Conservation (phyloP, 2,797 vertebrate species). For the Malacoctenus gilli region DNA sequence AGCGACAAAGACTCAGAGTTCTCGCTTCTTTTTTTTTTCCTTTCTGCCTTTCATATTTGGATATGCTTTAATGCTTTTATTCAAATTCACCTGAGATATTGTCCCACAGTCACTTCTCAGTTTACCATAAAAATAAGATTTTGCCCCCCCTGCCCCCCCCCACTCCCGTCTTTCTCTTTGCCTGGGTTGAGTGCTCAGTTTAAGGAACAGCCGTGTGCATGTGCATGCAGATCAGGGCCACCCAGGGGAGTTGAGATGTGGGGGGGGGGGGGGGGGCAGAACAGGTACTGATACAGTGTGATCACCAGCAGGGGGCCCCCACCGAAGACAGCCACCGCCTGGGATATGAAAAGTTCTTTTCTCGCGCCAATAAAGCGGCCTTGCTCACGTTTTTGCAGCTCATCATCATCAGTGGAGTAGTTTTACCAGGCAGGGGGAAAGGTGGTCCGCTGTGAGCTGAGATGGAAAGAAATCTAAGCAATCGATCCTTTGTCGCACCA, state of each 20-base stretch:
- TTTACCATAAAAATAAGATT: slow-evolving; percentile 79
- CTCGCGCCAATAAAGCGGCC: slow-evolving; percentile 73
- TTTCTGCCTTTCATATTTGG: slow-evolving; percentile 67
- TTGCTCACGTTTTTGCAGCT: slow-evolving; percentile 57
- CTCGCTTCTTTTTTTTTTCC: slow-evolving; percentile 16
- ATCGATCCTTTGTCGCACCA: slow-evolving; percentile 31
- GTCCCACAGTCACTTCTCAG: slow-evolving; percentile 72
- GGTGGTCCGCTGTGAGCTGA: slow-evolving; percentile 17
- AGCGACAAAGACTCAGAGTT: slow-evolving; percentile 29
- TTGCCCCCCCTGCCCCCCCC: slow-evolving; percentile 32
- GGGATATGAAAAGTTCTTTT: slow-evolving; percentile 66
- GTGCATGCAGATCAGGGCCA: slow-evolving; percentile 60
- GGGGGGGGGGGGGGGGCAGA: slow-evolving; percentile 2
- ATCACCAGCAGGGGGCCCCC: slow-evolving; percentile 46
- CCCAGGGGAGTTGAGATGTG: slow-evolving; percentile 37
- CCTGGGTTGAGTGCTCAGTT: slow-evolving; percentile 65
- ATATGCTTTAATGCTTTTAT: slow-evolving; percentile 84
- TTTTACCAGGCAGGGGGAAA: slow-evolving; percentile 58
- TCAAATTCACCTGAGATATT: slow-evolving; percentile 81
- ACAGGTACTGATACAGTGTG: slow-evolving; percentile 44
- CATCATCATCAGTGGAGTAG: slow-evolving; percentile 64
- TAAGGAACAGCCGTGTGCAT: slow-evolving; percentile 41
- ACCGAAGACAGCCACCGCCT: slow-evolving; percentile 34
- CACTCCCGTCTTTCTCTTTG: slow-evolving; percentile 1
- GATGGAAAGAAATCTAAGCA: no score